Evolutionary conservation across 2,888 invertebrate species (phyloP).

Genomic region (Xylophagus ater): DNA sequence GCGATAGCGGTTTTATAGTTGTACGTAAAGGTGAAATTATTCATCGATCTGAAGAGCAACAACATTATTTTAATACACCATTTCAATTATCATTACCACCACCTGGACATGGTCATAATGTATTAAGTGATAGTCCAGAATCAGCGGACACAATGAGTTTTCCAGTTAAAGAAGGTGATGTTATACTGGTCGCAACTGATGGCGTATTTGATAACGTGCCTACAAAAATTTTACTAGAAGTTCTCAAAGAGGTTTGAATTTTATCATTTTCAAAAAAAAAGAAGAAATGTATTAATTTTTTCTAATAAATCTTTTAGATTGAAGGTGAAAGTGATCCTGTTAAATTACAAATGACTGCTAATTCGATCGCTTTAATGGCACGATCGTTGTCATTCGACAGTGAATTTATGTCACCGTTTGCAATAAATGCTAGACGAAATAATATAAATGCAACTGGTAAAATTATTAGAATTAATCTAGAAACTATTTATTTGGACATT

Average conservation of each 20-base stretch:
- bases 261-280: background rate
- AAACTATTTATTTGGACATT: too few relatives aligned
- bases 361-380: conserved; percentile 92
- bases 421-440: conserved; percentile 81
- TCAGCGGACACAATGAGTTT: conserved; percentile 83
- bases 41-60: conserved; percentile 90
- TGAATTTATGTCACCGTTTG: conserved; percentile 92
- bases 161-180: conserved; percentile 80
- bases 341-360: conserved; percentile 79
- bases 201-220: conserved; percentile 98
- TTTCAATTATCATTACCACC: conserved; percentile 94
- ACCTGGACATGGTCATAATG: conserved; percentile 74
- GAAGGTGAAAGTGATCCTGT: conserved; percentile 62
- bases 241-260: conserved; percentile 55
- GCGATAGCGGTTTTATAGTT: conserved; percentile 97
- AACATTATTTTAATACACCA: conserved; percentile 98
- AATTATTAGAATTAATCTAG: conserved; percentile 22
- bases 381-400: conserved; percentile 88
- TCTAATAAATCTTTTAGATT: conserved; percentile 35
- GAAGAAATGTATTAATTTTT: conserved; percentile 1
- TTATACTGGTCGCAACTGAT: conserved; percentile 91
- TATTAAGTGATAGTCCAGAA: conserved; percentile 87
- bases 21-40: conserved; percentile 78
- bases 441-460: conserved; percentile 86
- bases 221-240: conserved; percentile 76